phyloP scores from a whole-genome alignment of 1,140 invertebrate species.

The Globodera rostochiensis region DNA sequence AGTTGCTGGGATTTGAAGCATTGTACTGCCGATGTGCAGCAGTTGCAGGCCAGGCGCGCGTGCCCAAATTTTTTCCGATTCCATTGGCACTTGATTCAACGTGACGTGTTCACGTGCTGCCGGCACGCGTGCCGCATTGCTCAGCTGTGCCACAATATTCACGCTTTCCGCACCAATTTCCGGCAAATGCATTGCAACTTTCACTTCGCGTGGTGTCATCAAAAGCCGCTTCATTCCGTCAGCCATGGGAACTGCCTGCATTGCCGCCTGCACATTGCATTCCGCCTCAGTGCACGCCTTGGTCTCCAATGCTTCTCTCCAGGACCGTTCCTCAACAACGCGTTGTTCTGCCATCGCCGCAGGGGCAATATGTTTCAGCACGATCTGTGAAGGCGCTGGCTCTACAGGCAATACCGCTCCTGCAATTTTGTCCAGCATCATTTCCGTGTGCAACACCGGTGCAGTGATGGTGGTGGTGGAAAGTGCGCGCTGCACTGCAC shows the following conservation, averaged over 20 bases:
- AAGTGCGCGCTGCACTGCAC: neutral
- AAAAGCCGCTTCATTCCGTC: neutral
- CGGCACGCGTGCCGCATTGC: neutral
- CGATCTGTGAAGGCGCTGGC: neutral
- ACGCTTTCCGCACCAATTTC: slow-evolving; percentile 8
- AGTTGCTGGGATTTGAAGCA: slow-evolving; percentile 13
- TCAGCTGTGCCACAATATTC: slow-evolving; percentile 3
- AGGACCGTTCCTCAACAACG: neutral
- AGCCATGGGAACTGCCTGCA: neutral
- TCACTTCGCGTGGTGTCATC: neutral
- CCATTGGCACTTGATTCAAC: neutral
- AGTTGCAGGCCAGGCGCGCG: neutral
- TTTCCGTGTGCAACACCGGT: neutral
- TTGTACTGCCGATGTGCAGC: neutral
- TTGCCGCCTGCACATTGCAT: neutral
- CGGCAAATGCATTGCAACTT: neutral
- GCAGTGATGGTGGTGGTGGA: neutral
- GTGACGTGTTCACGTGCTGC: slow-evolving; percentile 1
- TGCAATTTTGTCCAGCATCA: neutral
- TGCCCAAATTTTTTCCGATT: neutral
- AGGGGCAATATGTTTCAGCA: neutral
- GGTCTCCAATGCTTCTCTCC: neutral
- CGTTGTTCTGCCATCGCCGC: neutral
- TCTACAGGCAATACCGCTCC: too few relatives aligned
- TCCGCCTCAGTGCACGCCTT: neutral